Conservation (phyloP, 1,140 invertebrate species). For the Sarcophaga bullata region DNA sequence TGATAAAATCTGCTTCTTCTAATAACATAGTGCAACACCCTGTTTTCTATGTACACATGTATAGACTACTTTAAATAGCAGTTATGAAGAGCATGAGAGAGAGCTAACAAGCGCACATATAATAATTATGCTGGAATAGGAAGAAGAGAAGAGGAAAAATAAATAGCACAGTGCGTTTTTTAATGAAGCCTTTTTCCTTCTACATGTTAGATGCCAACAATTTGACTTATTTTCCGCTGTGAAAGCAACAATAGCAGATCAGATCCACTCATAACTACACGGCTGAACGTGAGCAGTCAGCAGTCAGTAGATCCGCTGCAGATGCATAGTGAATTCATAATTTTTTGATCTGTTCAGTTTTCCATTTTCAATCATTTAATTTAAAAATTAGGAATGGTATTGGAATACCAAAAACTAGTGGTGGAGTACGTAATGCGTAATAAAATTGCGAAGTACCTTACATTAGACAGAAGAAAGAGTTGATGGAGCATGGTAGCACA, state of each 20-base stretch:
- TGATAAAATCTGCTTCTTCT: too few species aligned
- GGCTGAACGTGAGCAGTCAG: too few species aligned
- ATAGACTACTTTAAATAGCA: neutral
- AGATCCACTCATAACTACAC: conserved; percentile 9
- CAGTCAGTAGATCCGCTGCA: neutral
- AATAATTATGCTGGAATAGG: too few species aligned
- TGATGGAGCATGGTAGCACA: too few species aligned
- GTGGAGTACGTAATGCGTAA: too few species aligned
- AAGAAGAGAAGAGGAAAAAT: too few species aligned
- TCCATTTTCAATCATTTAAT: conserved; percentile 4
- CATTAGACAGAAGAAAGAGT: too few species aligned
- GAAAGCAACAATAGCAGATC: neutral
- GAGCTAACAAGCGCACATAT: too few species aligned
- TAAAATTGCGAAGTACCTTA: too few species aligned
- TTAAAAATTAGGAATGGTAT: neutral
- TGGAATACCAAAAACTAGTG: too few species aligned
- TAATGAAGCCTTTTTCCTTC: neutral
- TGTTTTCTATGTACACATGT: neutral
- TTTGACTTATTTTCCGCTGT: neutral
- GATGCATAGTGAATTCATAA: conserved; percentile 1
- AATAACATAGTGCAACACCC: neutral
- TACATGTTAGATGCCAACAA: neutral
- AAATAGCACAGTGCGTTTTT: conserved; percentile 41
- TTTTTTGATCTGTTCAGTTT: neutral
- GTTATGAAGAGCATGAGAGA: too few species aligned